A percentile compares a stretch with the other conserved stretches of the same genome.
Conservation (phyloP, 2,888 invertebrate genomes). For the Ametastegia equiseti region DNA sequence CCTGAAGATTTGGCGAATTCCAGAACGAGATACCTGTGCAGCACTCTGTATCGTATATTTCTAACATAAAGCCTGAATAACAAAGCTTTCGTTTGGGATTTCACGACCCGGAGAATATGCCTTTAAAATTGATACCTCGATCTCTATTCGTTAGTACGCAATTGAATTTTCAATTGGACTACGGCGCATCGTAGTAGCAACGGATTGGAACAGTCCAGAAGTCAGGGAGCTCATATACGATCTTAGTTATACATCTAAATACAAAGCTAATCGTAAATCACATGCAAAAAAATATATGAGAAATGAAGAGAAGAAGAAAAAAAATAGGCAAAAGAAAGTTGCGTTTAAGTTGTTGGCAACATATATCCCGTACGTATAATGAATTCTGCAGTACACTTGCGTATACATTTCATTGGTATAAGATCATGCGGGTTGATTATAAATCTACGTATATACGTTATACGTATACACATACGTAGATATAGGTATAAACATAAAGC, state of each 20-base stretch:
- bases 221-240: too few relatives aligned
- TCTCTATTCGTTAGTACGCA: conserved; percentile 34
- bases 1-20: neutral
- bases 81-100: neutral
- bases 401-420: too few relatives aligned
- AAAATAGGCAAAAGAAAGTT: neutral
- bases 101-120: neutral
- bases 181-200: neutral
- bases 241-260: too few relatives aligned
- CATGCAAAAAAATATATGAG: too few relatives aligned
- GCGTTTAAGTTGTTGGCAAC: neutral
- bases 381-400: neutral
- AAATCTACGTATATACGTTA: too few relatives aligned
- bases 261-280: too few relatives aligned
- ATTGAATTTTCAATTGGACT: conserved; percentile 30
- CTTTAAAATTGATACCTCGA: conserved; percentile 45
- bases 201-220: neutral
- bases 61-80: neutral
- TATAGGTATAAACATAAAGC: neutral
- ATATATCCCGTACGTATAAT: neutral
- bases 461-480: neutral
- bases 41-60: neutral
- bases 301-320: neutral
- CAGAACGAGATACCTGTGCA: neutral
- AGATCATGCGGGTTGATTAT: too few relatives aligned